Base-by-base conservation (phyloP, 1,140 invertebrate species). In the Hycleus cichorii region DNA sequence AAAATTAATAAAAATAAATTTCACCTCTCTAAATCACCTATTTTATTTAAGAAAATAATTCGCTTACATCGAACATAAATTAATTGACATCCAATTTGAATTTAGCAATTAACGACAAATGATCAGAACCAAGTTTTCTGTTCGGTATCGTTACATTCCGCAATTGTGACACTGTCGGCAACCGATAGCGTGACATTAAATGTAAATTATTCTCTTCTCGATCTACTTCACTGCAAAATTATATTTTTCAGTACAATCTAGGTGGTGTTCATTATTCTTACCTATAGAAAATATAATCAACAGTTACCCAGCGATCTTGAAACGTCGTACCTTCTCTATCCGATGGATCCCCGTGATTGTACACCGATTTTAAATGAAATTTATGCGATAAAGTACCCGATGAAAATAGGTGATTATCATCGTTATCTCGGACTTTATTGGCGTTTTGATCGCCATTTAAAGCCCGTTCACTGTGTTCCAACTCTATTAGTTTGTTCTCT, bases 241-340 rank as follows among this genome's bases (percentile, higher is more conserved):
- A 48, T 49, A 49, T 39, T 32, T 32, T 32, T 32, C 18, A 18
- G 1, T 18, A 18, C 2, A 18, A 1, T 18, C 18, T 18, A 18
- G 18, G 18, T 18, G 18, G 18, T 18, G 18, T 18, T 18, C 1
- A 18, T 18, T 18, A 18, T 18, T 18, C 18, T 18, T 18, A 81
- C 76, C 80, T 85, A 62, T 85, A 87, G 68, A 90, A 88, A 58
- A 92, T 88, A 66, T 91, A 91, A 75, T 91, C 89, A 0, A 91
- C 89, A 0, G 83, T 87, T 6, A 87, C 74, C 89, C 89, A 91
- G n/a, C 75, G 59, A 43, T 86, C 74, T 65, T 91, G 89, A 74
- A 80, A 80, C 0, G 89, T 90, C 2, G 88, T 87, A 0, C 81
- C 88, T 63, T 84, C 82, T 4, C 54, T 58, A 27, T 72, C 60